A percentile compares a stretch with the other conserved stretches of the same genome.
Conservation (phyloP, 2,797 vertebrate species). For the Argentina silus region DNA sequence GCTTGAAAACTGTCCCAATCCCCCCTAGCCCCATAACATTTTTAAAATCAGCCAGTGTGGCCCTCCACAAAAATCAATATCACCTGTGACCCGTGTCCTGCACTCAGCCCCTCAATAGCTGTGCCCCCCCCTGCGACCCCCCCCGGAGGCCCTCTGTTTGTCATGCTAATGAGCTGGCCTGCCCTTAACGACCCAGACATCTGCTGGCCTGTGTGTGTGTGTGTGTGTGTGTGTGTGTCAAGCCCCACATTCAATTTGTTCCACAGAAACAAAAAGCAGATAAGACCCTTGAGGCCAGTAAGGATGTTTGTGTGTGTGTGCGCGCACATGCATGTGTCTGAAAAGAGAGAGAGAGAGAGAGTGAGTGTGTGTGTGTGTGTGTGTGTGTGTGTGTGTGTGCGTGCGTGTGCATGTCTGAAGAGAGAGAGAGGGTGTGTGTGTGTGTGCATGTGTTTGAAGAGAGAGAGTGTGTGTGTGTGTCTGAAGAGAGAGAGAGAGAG, state of each 20-base stretch:
- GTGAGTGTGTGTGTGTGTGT: conserved; percentile 38
- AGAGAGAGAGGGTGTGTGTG: conserved; percentile 10
- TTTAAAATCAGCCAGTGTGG: conserved; percentile 69
- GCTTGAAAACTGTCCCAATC: conserved; percentile 26
- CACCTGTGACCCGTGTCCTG: conserved; percentile 76
- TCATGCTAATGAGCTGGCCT: conserved; percentile 79
- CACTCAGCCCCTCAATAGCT: conserved; percentile 54
- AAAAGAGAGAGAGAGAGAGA: background rate
- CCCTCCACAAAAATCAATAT: conserved; percentile 76
- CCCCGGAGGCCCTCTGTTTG: conserved; percentile 56
- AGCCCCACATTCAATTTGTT: conserved; percentile 76
- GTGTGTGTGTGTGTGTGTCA: conserved; percentile 62
- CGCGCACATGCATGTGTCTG: conserved; percentile 29
- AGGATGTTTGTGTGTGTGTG: conserved; percentile 39
- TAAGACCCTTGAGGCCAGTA: conserved; percentile 71
- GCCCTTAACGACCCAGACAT: conserved; percentile 79
- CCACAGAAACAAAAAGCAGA: conserved; percentile 72
- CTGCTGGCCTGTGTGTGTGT: conserved; percentile 67
- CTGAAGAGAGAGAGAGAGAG: background rate
- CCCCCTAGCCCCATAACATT: conserved; percentile 49
- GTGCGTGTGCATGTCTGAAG: conserved; percentile 25
- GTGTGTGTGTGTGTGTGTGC: too few relatives aligned
- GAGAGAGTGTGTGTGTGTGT: too few relatives aligned
- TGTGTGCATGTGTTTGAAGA: conserved; percentile 22
- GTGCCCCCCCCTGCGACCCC: conserved; percentile 40